phyloP scores from a whole-genome alignment of 2,113 vertebrate species.

The Limnothrissa miodon region DNA sequence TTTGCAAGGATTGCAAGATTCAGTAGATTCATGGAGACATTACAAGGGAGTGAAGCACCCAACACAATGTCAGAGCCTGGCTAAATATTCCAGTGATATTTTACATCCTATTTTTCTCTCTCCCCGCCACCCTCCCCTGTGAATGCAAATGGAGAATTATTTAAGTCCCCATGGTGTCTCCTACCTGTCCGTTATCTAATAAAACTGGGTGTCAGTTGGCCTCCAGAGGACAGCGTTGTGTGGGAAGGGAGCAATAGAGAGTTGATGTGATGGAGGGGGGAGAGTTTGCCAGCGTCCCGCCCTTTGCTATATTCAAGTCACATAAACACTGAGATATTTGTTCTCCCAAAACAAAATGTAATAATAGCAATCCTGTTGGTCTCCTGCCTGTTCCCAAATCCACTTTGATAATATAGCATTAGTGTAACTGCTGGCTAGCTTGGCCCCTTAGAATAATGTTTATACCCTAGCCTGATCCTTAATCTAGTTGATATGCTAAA shows the following conservation, averaged over 20 bases:
- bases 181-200: neutral
- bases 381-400: conserved; percentile 25
- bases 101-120: conserved; percentile 31
- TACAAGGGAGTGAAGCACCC: neutral
- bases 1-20: conserved; percentile 6
- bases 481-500: conserved; percentile 22
- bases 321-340: conserved; percentile 34
- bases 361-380: conserved; percentile 24
- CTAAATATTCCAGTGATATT: conserved; percentile 35
- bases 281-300: neutral
- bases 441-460: conserved; percentile 1
- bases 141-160: conserved; percentile 18
- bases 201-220: neutral
- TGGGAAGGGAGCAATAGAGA: neutral
- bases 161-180: neutral
- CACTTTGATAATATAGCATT: neutral
- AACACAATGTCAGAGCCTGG: neutral
- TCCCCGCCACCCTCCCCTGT: neutral
- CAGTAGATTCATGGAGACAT: conserved; percentile 17
- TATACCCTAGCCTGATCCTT: neutral
- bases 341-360: neutral
- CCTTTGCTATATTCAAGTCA: conserved; percentile 31
- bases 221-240: neutral
- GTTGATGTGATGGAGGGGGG: neutral
- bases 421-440: conserved; percentile 16